Conservation (phyloP, 2,888 invertebrate genomes). For the Acholoe squamosa region DNA sequence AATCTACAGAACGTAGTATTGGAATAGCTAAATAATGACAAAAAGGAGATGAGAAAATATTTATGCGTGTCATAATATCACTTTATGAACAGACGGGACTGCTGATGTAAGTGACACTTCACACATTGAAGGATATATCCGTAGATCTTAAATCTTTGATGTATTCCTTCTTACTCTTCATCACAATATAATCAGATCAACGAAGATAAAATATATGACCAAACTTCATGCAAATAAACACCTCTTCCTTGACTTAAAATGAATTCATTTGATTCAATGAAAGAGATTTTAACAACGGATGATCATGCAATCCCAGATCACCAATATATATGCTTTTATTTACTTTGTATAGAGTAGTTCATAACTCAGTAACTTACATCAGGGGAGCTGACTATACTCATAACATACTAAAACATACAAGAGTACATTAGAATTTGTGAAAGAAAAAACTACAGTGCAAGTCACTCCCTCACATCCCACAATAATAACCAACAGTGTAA, state of each 20-base stretch:
- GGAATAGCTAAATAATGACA: no score
- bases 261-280: no score
- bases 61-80: no score
- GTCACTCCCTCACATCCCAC: no score
- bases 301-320: slow-evolving; percentile 3
- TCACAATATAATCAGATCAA: not conserved
- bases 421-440: not conserved
- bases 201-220: not conserved
- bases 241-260: not conserved
- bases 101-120: not conserved
- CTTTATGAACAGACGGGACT: no score
- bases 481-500: no score
- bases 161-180: not conserved
- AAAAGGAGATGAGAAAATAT: no score
- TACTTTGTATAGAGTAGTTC: not conserved
- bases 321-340: not conserved
- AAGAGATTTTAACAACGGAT: not conserved
- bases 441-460: no score
- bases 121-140: slow-evolving; percentile 8
- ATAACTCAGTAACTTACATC: slow-evolving; percentile 30
- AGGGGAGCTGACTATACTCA: slow-evolving; percentile 26
- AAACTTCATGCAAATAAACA: not conserved
- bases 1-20: no score
- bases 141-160: not conserved
- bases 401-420: slow-evolving; percentile 29